Percentiles rank a stretch among this genome's conserved stretches.
These are phyloP conservation scores for Rhinoraja longicauda DNA, from an alignment of 2,797 vertebrate genomes.

Conservation along the genomic window DNA sequence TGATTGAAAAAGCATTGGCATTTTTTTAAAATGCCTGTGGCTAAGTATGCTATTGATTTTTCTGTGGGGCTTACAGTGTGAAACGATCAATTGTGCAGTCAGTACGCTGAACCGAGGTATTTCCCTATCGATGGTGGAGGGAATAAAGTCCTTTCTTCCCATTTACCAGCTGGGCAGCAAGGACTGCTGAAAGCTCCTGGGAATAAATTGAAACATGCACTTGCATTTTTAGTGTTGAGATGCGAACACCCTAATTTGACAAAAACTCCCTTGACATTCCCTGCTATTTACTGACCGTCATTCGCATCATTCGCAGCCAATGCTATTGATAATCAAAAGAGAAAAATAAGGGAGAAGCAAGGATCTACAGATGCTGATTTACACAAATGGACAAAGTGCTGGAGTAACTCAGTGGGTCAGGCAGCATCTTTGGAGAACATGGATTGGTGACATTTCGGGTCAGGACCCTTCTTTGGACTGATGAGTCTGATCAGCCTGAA, in stretches of 20 bases:
- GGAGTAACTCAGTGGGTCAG: too few relatives aligned
- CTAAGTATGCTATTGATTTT: conserved; percentile 4
- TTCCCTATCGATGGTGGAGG: background rate
- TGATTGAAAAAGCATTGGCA: background rate
- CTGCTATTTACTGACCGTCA: background rate
- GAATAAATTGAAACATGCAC: background rate
- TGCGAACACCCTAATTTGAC: too few relatives aligned
- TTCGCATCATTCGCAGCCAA: background rate
- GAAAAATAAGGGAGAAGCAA: too few relatives aligned
- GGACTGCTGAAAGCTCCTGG: background rate
- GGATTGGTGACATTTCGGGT: too few relatives aligned
- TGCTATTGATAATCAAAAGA: background rate
- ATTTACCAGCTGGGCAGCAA: background rate
- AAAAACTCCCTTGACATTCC: background rate
- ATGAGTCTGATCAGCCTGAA: too few relatives aligned
- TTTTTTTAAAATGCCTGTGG: background rate
- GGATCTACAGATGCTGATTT: too few relatives aligned
- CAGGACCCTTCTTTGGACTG: too few relatives aligned
- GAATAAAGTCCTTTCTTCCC: too few relatives aligned
- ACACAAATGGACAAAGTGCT: too few relatives aligned
- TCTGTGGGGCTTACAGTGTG: background rate
- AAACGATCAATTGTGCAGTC: background rate
- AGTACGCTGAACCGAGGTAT: background rate
- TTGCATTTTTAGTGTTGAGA: background rate
- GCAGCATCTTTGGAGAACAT: too few relatives aligned